Percentiles rank a stretch among this genome's conserved stretches.
phyloP scores from a whole-genome alignment of 2,113 vertebrate genomes.

The Hepsetus odoe region DNA sequence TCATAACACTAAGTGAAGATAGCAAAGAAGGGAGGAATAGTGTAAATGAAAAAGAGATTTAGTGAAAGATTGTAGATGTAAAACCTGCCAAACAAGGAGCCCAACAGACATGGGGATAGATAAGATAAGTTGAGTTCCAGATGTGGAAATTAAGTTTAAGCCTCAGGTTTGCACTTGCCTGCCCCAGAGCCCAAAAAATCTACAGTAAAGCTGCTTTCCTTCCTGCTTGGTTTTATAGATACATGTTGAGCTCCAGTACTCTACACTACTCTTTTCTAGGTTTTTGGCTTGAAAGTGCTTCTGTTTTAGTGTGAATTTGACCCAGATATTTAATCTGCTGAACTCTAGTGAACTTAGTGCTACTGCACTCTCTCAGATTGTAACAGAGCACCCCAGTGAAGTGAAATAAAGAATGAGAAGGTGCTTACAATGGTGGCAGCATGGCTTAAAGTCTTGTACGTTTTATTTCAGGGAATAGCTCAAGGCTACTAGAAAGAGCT shows the following conservation, averaged over 20 bases:
- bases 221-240: conserved; percentile 11
- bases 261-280: not conserved
- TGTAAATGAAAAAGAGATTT: not conserved
- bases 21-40: no score
- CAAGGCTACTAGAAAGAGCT: not conserved
- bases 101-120: not conserved
- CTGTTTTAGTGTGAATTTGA: not conserved
- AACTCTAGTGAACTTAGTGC: not conserved
- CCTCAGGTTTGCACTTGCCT: conserved; percentile 23
- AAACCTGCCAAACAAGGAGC: not conserved
- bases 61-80: not conserved
- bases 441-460: not conserved
- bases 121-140: not conserved
- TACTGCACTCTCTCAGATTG: not conserved
- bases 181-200: not conserved
- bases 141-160: conserved; percentile 38
- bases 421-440: not conserved
- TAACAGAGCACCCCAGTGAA: not conserved
- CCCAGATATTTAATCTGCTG: conserved; percentile 15
- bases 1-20: no score
- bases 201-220: conserved; percentile 26
- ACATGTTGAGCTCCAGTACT: not conserved
- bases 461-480: not conserved
- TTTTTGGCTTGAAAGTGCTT: not conserved
- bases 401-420: not conserved